phyloP scores from a whole-genome alignment of 2,113 vertebrate species.

The Hassar affinis region DNA sequence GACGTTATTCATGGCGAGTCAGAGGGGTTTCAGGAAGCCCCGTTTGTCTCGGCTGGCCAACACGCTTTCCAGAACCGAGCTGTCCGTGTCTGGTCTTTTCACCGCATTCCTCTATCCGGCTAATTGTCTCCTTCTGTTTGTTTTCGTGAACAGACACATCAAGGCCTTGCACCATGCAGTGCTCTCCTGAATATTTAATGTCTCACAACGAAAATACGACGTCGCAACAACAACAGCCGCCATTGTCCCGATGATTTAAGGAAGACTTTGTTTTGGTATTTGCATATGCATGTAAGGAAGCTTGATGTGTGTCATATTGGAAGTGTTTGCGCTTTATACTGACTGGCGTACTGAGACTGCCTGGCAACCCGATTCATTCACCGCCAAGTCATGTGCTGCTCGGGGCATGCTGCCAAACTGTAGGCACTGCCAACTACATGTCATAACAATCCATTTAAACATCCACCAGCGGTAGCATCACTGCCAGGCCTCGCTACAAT shows the following conservation, averaged over 20 bases:
- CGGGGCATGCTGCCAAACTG: conserved; percentile 37
- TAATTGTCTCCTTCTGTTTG: conserved; percentile 4
- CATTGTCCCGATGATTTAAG: not conserved
- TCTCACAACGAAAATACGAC: not conserved
- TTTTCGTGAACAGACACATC: conserved; percentile 17
- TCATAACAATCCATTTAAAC: conserved; percentile 46
- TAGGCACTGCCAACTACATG: conserved; percentile 39
- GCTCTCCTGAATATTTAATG: conserved; percentile 24
- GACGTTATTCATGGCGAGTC: not conserved
- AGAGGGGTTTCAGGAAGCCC: not conserved
- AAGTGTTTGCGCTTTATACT: conserved; percentile 8
- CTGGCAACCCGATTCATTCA: conserved; percentile 41
- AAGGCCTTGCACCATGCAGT: conserved; percentile 6
- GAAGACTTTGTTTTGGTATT: not conserved
- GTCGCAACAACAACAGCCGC: not conserved
- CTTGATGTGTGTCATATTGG: conserved; percentile 9
- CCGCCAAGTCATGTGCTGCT: conserved; percentile 24
- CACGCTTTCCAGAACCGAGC: not conserved
- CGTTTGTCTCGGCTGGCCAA: not conserved
- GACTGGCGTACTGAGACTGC: conserved; percentile 28
- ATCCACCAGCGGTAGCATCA: conserved; percentile 32
- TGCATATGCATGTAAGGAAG: not conserved
- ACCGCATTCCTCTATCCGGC: not conserved
- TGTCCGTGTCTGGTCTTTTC: not conserved
- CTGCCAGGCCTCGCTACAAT: conserved; percentile 28